Percentiles rank a stretch among this genome's conserved stretches.
Evolutionary conservation across 2,797 vertebrate species (phyloP).

Genomic region (Ciconia nigra): DNA sequence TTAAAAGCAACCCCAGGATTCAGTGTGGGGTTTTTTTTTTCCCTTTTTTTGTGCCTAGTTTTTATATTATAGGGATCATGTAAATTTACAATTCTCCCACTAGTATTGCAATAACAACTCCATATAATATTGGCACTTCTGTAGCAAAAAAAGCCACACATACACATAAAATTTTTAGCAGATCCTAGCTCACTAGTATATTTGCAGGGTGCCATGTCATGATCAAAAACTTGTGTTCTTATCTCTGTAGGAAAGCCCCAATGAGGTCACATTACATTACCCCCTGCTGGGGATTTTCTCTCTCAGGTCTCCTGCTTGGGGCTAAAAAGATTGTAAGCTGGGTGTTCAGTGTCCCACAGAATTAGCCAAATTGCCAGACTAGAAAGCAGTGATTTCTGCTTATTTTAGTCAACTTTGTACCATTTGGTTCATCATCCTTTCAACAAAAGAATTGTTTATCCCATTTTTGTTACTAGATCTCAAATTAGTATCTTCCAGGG

Average conservation of each 20-base stretch:
- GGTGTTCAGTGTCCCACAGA: conserved; percentile 15
- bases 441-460: conserved; percentile 31
- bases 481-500: conserved; percentile 9
- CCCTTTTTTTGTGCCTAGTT: background rate
- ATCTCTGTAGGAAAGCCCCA: background rate
- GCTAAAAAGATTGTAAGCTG: conserved; percentile 16
- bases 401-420: conserved; percentile 22
- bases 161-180: background rate
- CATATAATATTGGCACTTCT: background rate
- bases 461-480: conserved; percentile 20
- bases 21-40: accelerated
- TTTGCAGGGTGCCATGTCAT: conserved; percentile 1
- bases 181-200: background rate
- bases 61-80: background rate
- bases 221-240: conserved; percentile 42
- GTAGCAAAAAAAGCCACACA: background rate
- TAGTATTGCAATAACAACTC: background rate
- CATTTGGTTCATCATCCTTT: background rate
- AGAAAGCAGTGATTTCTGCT: background rate
- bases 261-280: conserved; percentile 25
- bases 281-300: background rate
- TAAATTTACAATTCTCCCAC: background rate
- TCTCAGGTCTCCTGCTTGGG: conserved; percentile 38
- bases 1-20: background rate
- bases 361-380: conserved; percentile 3